Evolutionary conservation across 2,797 vertebrate genomes (phyloP).

Genomic region (Leontopithecus rosalia): DNA sequence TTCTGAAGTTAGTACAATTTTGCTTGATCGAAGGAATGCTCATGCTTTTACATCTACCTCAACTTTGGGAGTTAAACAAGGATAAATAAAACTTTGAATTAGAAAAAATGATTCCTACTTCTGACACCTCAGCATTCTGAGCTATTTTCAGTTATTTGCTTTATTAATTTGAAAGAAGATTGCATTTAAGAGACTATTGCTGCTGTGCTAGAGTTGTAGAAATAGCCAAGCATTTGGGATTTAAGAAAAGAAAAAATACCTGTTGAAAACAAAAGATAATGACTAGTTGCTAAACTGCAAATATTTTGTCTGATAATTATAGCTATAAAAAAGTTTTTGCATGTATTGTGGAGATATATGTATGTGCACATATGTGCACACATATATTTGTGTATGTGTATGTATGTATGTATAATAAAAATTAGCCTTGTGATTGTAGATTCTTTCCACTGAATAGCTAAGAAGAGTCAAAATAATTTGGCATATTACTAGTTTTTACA

Average conservation of each 20-base stretch:
- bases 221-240: slow-evolving; percentile 32
- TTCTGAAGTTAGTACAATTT: slow-evolving; percentile 67
- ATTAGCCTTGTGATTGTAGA: slow-evolving; percentile 50
- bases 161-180: slow-evolving; percentile 74
- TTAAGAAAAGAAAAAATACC: slow-evolving; percentile 19
- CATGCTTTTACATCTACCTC: not conserved
- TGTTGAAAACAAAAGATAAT: not conserved
- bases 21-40: slow-evolving; percentile 52
- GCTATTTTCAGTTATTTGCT: slow-evolving; percentile 58
- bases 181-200: slow-evolving; percentile 7
- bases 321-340: not conserved
- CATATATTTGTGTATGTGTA: not conserved
- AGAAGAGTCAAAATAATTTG: slow-evolving; percentile 71
- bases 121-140: slow-evolving; percentile 60
- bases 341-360: slow-evolving; percentile 14
- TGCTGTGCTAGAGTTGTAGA: slow-evolving; percentile 17
- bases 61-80: slow-evolving; percentile 65
- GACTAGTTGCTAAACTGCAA: slow-evolving; percentile 33
- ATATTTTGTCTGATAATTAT: slow-evolving; percentile 26
- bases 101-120: slow-evolving; percentile 44
- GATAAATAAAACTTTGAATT: slow-evolving; percentile 68
- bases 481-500: slow-evolving; percentile 52
- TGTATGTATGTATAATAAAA: slow-evolving; percentile 29
- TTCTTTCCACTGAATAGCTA: slow-evolving; percentile 63
- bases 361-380: no score